Evolutionary conservation across 2,113 vertebrate genomes (phyloP), one percentile per base, ranked within the genome.

Genomic region (Myrmophylax atrothorax): DNA sequence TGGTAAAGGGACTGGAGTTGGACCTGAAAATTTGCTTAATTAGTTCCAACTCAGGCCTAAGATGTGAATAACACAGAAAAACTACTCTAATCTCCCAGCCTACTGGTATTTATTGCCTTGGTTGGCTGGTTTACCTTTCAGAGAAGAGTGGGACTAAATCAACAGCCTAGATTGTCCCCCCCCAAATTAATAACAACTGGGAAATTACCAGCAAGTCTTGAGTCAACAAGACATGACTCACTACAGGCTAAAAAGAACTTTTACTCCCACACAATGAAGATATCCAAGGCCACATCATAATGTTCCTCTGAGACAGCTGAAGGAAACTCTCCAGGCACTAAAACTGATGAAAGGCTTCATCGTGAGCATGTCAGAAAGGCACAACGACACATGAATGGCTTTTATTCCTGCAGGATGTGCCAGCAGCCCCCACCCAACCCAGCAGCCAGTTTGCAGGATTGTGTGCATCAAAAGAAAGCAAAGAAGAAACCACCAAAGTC

Each of bases 341-440:
- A 82, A 89, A 72, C 12, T 26, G 18, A 62, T 31, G 19, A 81
- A 74, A 29, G 10, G 18, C 29, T 90, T 83, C 68, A 49, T 26
- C 2, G 0, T 28, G 17, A 82, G 35, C 33, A 72, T 0, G 0
- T 55, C 9, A 91, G 40, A 83, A 73, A 69, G 18, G 42, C 0
- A 0, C 49, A 69, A 8, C 0, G 1, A 93, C 60, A 68, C 14
- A 50, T 1, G 1, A 63, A 70, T 62, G 9, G 10, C 16, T 58
- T 81, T 70, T 50, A 87, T 47, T 77, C n/a, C 15, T 62, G 18
- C 42, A 75, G 44, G 15, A 59, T 2, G 5, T 1, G 3, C 7
- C 46, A 56, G 16, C 73, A 89, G 42, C 4, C 35, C 24, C 20
- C 18, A 67, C 26, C 33, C 47, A 67, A 67, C 26, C 33, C 47